These are phyloP conservation scores for Eugnorisma glareosa DNA, from an alignment of 2,888 invertebrate genomes.

Conservation along the genomic window DNA sequence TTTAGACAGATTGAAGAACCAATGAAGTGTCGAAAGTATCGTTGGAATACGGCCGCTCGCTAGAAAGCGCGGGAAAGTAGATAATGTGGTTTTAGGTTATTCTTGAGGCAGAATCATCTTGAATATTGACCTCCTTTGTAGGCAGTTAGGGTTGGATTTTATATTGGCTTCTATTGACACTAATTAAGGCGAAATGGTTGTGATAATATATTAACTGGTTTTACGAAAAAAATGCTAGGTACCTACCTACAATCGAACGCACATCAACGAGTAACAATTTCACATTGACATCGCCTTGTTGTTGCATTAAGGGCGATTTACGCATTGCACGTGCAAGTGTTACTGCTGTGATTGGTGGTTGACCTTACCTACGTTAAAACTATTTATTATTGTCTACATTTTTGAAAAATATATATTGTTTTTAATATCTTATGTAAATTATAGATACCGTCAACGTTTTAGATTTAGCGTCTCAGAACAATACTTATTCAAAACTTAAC, in stretches of 20 bases:
- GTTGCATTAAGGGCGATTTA: neutral
- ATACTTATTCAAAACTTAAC: conserved; percentile 8
- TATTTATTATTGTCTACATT: neutral
- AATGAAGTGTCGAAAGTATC: conserved; percentile 25
- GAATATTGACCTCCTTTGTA: conserved; percentile 42
- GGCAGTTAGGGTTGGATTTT: conserved; percentile 9
- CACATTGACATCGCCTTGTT: neutral
- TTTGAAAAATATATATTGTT: neutral
- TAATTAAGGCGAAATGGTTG: conserved; percentile 11
- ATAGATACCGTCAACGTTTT: neutral
- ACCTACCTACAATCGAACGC: neutral
- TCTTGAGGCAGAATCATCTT: conserved; percentile 46
- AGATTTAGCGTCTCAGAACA: conserved; percentile 18
- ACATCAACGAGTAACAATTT: neutral
- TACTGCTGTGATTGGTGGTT: neutral
- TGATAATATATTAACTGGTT: neutral
- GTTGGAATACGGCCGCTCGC: conserved; percentile 26
- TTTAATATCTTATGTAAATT: neutral
- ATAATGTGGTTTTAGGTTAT: conserved; percentile 42
- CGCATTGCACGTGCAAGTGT: neutral
- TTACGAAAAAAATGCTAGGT: neutral
- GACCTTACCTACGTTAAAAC: neutral
- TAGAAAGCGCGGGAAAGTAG: conserved; percentile 67
- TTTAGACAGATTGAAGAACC: neutral
- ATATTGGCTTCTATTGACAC: neutral